Evolutionary conservation across 2,888 invertebrate species (phyloP).

Genomic region (Petrophora chlorosata): DNA sequence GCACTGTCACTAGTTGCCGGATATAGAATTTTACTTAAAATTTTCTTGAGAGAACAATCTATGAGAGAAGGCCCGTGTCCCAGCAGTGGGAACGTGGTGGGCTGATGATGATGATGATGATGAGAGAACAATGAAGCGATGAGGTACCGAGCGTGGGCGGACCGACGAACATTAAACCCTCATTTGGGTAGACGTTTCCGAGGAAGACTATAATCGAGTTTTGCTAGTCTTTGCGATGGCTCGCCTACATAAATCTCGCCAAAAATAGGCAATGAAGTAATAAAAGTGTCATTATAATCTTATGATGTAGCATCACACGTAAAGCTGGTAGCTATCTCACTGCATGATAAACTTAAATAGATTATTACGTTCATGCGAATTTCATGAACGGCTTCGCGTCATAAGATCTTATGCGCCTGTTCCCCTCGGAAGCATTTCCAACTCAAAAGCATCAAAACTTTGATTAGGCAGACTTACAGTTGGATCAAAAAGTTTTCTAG

Average conservation of each 20-base stretch:
- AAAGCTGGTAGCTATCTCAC: no score
- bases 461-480: conserved; percentile 36
- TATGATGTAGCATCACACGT: no score
- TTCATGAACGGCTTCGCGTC: no score
- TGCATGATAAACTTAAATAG: no score
- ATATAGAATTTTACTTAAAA: conserved; percentile 10
- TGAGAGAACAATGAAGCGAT: conserved; percentile 38
- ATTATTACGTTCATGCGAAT: no score
- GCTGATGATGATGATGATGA: no score
- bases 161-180: conserved; percentile 66
- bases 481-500: conserved; percentile 32
- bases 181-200: conserved; percentile 61
- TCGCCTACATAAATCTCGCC: conserved; percentile 61
- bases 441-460: conserved; percentile 19
- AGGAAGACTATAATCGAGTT: conserved; percentile 65
- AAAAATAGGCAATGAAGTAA: not conserved
- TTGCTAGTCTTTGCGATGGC: conserved; percentile 73
- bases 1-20: conserved; percentile 17
- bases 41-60: conserved; percentile 16
- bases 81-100: no score
- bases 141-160: conserved; percentile 55
- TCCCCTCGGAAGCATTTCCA: not conserved
- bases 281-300: not conserved
- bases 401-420: no score
- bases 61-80: no score